Evolutionary conservation across 1,140 invertebrate genomes (phyloP).

Genomic region (Sitobion miscanthi): DNA sequence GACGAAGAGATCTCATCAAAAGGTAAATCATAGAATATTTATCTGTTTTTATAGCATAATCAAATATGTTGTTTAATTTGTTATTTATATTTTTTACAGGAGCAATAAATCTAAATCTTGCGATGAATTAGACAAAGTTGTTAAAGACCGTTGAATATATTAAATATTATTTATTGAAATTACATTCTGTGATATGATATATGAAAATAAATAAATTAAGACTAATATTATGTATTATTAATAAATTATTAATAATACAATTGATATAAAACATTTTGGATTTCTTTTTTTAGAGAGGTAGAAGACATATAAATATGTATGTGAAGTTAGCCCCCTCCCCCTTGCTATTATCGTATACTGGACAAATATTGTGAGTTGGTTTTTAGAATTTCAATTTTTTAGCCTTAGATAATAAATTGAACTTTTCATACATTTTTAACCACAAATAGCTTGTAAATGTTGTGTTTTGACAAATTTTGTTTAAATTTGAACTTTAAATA

Average conservation of each 20-base stretch:
- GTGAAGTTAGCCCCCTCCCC: too few relatives aligned
- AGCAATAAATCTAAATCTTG: constrained; percentile 62
- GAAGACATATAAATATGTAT: too few relatives aligned
- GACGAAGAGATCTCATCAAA: constrained; percentile 69
- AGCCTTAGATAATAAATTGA: too few relatives aligned
- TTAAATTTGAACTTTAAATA: too few relatives aligned
- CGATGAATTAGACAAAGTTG: constrained; percentile 61
- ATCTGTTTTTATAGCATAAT: neutral
- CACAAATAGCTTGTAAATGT: too few relatives aligned
- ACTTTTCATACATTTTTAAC: too few relatives aligned
- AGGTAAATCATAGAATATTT: constrained; percentile 62
- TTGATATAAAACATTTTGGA: neutral
- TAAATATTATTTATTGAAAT: constrained; percentile 11
- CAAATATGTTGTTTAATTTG: neutral
- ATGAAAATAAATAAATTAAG: neutral
- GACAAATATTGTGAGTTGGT: too few relatives aligned
- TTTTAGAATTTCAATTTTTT: neutral
- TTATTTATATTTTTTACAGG: constrained; percentile 59
- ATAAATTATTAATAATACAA: neutral
- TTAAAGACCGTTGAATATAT: constrained; percentile 31
- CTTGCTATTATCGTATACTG: neutral
- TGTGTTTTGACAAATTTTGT: too few relatives aligned
- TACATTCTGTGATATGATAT: constrained; percentile 39
- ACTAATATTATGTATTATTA: constrained; percentile 27
- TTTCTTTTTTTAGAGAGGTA: neutral